Evolutionary conservation across 2,888 invertebrate species (phyloP).

Genomic region (Lordiphosa andalusiaca): DNA sequence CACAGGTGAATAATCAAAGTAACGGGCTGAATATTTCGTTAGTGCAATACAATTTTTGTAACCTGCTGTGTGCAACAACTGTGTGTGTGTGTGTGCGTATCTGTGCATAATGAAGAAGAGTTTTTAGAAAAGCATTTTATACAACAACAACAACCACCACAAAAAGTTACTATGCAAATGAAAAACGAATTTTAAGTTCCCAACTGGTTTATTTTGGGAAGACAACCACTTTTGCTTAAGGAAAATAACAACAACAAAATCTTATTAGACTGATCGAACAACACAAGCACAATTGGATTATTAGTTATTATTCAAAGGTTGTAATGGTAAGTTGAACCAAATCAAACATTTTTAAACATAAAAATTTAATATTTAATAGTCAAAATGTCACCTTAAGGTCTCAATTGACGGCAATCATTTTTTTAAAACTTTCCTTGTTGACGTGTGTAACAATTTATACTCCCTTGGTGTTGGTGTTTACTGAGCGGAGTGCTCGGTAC

Average conservation of each 20-base stretch:
- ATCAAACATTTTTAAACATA: background rate
- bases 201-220: conserved; percentile 2
- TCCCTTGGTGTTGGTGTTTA: too few relatives aligned
- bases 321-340: conserved; percentile 48
- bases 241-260: conserved; percentile 33
- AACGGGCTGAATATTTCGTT: conserved; percentile 38
- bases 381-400: too few relatives aligned
- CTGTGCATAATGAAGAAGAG: background rate
- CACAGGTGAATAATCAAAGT: conserved; percentile 55
- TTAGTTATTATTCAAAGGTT: conserved; percentile 33
- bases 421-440: too few relatives aligned
- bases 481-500: too few relatives aligned
- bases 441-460: too few relatives aligned
- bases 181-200: background rate
- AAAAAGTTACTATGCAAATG: background rate
- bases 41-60: conserved; percentile 51
- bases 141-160: conserved; percentile 30
- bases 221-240: conserved; percentile 23
- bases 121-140: conserved; percentile 44
- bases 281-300: conserved; percentile 55
- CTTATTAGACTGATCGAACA: conserved; percentile 51
- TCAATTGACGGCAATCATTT: too few relatives aligned
- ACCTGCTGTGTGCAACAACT: conserved; percentile 1
- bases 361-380: too few relatives aligned
- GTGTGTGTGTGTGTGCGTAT: conserved; percentile 1